Evolutionary conservation across 1,140 invertebrate genomes (phyloP).

Genomic region (Drosophila mayri): DNA sequence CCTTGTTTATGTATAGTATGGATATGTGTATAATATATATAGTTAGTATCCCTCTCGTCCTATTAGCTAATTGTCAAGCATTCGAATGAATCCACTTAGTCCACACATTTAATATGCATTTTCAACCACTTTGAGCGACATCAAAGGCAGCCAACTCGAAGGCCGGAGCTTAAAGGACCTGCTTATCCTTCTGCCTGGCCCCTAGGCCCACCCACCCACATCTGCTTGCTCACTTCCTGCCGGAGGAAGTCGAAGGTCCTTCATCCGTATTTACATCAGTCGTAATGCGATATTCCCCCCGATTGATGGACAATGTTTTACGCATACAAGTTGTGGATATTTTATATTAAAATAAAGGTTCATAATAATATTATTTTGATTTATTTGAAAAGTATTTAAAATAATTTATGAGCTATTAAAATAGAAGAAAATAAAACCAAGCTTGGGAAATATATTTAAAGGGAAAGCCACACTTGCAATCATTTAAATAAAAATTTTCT

Average conservation of each 20-base stretch:
- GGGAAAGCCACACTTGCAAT: slow-evolving; percentile 19
- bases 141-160: slow-evolving; percentile 20
- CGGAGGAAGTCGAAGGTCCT: slow-evolving; percentile 19
- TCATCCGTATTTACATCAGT: slow-evolving; percentile 12
- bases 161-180: slow-evolving; percentile 14
- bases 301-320: slow-evolving; percentile 18
- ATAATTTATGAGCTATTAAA: not conserved
- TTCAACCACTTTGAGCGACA: slow-evolving; percentile 38
- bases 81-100: slow-evolving; percentile 31
- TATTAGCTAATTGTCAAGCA: slow-evolving; percentile 39
- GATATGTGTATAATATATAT: not conserved
- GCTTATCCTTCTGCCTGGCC: slow-evolving; percentile 22
- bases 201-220: not conserved
- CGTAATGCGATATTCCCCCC: slow-evolving; percentile 12
- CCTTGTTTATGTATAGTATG: not conserved
- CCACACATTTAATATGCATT: slow-evolving; percentile 42
- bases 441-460: not conserved
- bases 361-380: not conserved
- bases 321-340: slow-evolving; percentile 5
- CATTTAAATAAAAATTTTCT: slow-evolving; percentile 7
- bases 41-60: slow-evolving; percentile 5
- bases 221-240: slow-evolving; percentile 23
- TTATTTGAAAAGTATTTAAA: not conserved
- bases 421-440: no score
- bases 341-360: no score